Evolutionary conservation across 2,888 invertebrate species (phyloP).

Genomic region (Melinaea menophilus): DNA sequence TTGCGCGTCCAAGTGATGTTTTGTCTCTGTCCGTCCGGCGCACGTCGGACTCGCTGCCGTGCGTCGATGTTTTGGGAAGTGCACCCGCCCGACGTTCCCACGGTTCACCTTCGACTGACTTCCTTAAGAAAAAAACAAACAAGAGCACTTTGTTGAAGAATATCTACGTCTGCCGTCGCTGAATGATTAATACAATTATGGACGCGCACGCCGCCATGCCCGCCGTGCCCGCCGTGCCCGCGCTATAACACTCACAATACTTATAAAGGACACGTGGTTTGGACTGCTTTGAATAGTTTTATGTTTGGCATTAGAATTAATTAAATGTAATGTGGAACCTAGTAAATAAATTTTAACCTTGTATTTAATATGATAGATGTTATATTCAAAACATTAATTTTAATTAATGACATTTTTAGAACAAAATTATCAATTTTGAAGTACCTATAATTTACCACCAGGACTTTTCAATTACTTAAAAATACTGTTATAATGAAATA

Average conservation of each 20-base stretch:
- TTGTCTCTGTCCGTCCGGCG: conserved; percentile 58
- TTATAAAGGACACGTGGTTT: conserved; percentile 71
- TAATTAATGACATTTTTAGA: too few relatives aligned
- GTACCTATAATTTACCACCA: too few relatives aligned
- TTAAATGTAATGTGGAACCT: too few relatives aligned
- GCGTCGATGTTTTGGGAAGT: conserved; percentile 79
- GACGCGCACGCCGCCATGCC: conserved; percentile 56
- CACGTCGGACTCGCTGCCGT: conserved; percentile 74
- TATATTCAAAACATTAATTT: too few relatives aligned
- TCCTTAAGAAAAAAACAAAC: conserved; percentile 78
- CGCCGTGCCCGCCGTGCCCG: conserved; percentile 55
- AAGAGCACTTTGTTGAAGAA: conserved; percentile 78
- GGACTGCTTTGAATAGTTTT: conserved; percentile 27
- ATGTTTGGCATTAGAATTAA: conserved; percentile 35
- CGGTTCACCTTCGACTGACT: conserved; percentile 77
- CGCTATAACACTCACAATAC: conserved; percentile 65
- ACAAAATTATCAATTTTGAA: too few relatives aligned
- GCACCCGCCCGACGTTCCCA: conserved; percentile 78
- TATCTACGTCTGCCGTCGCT: conserved; percentile 77
- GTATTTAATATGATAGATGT: too few relatives aligned
- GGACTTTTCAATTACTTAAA: too few relatives aligned
- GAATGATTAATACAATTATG: conserved; percentile 78
- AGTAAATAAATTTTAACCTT: too few relatives aligned
- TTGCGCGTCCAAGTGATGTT: conserved; percentile 31
- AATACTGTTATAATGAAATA: too few relatives aligned